Percentiles rank a stretch among this genome's conserved stretches.
Conservation (phyloP, 1,140 invertebrate genomes). For the Apis cerana region DNA sequence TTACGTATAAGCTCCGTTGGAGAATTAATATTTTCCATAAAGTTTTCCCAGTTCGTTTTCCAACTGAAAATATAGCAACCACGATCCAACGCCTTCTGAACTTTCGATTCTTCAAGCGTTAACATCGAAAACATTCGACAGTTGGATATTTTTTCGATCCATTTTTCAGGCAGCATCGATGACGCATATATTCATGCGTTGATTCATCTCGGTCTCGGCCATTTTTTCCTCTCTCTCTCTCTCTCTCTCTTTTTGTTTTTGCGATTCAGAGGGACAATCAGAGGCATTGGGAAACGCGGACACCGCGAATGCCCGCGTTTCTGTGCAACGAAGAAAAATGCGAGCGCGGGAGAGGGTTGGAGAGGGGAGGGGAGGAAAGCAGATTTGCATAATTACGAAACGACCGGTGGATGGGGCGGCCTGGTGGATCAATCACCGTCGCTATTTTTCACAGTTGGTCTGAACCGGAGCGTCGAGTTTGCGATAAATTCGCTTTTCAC, state of each 20-base stretch:
- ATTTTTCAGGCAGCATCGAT: background rate
- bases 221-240: too few species aligned
- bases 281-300: slow-evolving; percentile 19
- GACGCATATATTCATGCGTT: background rate
- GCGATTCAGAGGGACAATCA: background rate
- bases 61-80: too few species aligned
- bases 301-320: slow-evolving; percentile 10
- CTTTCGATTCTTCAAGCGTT: too few species aligned
- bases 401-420: slow-evolving; percentile 42
- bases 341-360: slow-evolving; percentile 25
- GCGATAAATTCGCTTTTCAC: slow-evolving; percentile 42
- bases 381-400: slow-evolving; percentile 72
- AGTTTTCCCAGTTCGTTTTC: too few species aligned
- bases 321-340: slow-evolving; percentile 42
- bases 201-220: background rate
- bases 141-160: background rate
- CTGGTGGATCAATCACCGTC: slow-evolving; percentile 68
- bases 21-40: too few species aligned
- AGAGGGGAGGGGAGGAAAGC: slow-evolving; percentile 35
- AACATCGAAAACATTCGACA: too few species aligned
- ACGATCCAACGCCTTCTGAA: too few species aligned
- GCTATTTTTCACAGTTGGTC: slow-evolving; percentile 60
- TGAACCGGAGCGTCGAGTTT: slow-evolving; percentile 53
- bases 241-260: background rate
- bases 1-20: too few species aligned